Base-by-base conservation (phyloP, 2,888 invertebrate species). In the Lasioglossum vierecki region DNA sequence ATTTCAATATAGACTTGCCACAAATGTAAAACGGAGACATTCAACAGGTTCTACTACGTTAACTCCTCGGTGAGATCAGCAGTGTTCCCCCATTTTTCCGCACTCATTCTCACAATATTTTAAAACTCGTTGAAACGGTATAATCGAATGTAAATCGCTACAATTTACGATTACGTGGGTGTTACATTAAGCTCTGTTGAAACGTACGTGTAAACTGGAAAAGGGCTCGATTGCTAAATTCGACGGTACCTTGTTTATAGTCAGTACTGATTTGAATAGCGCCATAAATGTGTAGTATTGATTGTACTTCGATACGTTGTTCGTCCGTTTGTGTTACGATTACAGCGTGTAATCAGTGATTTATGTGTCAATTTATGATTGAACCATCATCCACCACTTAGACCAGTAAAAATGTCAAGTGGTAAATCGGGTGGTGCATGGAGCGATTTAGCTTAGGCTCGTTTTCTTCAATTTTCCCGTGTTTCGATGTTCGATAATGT, bases 201-300 rank as follows among this genome's bases (percentile, higher is more conserved):
- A 79, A 22, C 53, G 30, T 22, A 77, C 49, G 49, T 49, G 30
- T 18, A 73, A 63, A 79, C 78, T 63, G 75, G 57, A 70, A 82
- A 76, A 60, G 44, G 35, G 46, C 76, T 76, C 80, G 72, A 76
- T 53, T 44, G 72, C 60, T 75, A 82, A 80, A 41, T 70, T 73
- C 71, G 46, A 35, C 78, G 72, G 53, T 77, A 76, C 46, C 76
- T 66, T 41, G 72, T 53, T 86, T 76, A 82, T 73, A 84, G 73
- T 80, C 84, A 60, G 44, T 82, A 88, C 77, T 41, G 70, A 81
- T 63, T 88, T 82, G 39, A 46, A 71, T 82, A 87, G 79, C 80
- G 72, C 70, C 75, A 68, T 84, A 44, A 79, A 22, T 68, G 41
- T 68, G 68, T 79, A 77, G 66, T 83, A 44, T 75, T 75, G 79